A percentile compares a stretch with the other conserved stretches of the same genome.
Conservation (phyloP, 2,888 invertebrate genomes). For the Chaitophorus viminalis region DNA sequence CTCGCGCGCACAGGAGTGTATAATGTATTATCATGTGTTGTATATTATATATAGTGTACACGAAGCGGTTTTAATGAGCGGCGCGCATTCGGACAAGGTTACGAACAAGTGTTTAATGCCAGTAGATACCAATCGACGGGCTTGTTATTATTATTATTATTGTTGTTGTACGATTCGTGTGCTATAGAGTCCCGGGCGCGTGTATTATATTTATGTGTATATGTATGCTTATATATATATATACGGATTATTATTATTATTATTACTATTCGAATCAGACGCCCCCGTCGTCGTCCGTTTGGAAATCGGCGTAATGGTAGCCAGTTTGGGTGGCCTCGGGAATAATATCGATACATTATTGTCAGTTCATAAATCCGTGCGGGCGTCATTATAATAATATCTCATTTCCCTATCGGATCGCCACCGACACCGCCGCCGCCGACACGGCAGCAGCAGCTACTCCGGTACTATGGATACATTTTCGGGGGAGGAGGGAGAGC, state of each 20-base stretch:
- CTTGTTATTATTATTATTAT: slow-evolving; percentile 60
- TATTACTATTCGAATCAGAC: slow-evolving; percentile 41
- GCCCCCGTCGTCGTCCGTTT: slow-evolving; percentile 48
- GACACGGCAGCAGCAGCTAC: background rate
- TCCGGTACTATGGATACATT: background rate
- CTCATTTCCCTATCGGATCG: slow-evolving; percentile 54
- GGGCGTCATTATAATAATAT: slow-evolving; percentile 56
- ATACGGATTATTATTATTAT: slow-evolving; percentile 13
- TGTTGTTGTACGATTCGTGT: slow-evolving; percentile 5
- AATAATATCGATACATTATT: slow-evolving; percentile 57
- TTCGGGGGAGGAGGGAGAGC: background rate
- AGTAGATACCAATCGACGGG: slow-evolving; percentile 55
- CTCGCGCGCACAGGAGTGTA: background rate
- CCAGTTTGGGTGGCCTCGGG: slow-evolving; percentile 61
- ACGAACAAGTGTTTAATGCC: slow-evolving; percentile 60
- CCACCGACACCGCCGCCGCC: slow-evolving; percentile 26
- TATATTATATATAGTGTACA: background rate
- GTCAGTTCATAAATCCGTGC: slow-evolving; percentile 46
- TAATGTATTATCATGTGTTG: background rate
- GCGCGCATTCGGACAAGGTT: slow-evolving; percentile 54
- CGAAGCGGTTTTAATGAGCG: slow-evolving; percentile 57
- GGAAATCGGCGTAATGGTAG: slow-evolving; percentile 53
- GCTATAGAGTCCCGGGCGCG: too few relatives aligned
- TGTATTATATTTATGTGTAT: too few relatives aligned
- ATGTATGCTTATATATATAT: background rate